A percentile compares a stretch with the other conserved stretches of the same genome.
Conservation (phyloP, 2,113 vertebrate genomes). For the Serilophus lunatus region DNA sequence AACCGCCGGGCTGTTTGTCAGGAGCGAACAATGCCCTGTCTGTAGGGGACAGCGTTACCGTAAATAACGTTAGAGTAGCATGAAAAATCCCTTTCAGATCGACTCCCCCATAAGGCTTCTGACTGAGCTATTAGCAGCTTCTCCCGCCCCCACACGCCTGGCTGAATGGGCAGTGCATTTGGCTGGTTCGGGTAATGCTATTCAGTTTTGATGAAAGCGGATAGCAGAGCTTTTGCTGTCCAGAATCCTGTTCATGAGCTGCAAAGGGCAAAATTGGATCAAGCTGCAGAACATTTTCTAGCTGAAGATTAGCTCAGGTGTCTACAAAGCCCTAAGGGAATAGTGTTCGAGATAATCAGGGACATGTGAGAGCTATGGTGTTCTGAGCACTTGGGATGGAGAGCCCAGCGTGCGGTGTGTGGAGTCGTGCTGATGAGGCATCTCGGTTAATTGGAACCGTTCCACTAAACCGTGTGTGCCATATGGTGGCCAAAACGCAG, state of each 20-base stretch:
- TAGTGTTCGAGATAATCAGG: background rate
- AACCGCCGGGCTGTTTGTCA: slow-evolving; percentile 50
- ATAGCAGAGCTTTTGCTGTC: background rate
- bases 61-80: slow-evolving; percentile 68
- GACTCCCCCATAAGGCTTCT: slow-evolving; percentile 54
- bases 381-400: background rate
- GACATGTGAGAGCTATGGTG: background rate
- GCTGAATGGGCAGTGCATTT: background rate
- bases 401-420: fast-evolving
- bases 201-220: background rate
- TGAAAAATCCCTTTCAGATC: slow-evolving; percentile 74
- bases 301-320: background rate
- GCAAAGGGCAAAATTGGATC: slow-evolving; percentile 9
- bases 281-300: background rate
- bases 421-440: fast-evolving
- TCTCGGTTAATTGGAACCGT: fast-evolving
- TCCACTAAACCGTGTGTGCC: background rate
- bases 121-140: slow-evolving; percentile 33
- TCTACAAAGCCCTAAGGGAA: background rate
- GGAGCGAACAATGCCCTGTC: slow-evolving; percentile 65
- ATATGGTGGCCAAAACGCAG: fast-evolving
- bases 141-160: background rate
- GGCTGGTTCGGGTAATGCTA: background rate
- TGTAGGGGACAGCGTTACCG: slow-evolving; percentile 69
- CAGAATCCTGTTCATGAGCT: background rate